Percentiles rank a stretch among this genome's conserved stretches.
These are phyloP conservation scores for Cherax quadricarinatus DNA, from an alignment of 1,140 invertebrate genomes.

Conservation along the genomic window DNA sequence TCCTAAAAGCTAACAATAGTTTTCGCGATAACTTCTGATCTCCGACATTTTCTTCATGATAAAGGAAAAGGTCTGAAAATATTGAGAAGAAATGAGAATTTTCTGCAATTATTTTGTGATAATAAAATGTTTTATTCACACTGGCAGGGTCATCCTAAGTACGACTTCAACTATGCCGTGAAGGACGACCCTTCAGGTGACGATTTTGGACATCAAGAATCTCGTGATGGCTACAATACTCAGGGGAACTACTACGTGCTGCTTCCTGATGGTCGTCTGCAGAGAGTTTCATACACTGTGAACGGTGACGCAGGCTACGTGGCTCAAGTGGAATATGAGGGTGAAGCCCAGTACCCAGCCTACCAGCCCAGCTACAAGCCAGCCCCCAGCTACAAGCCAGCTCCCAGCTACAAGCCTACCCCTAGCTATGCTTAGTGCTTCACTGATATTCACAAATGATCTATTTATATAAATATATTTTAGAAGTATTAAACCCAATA, in stretches of 20 bases:
- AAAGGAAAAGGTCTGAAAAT: no score
- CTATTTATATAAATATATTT: no score
- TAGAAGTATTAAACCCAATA: no score
- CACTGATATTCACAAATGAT: no score
- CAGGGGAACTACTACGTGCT: conserved; percentile 90
- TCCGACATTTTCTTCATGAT: no score
- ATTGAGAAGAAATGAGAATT: no score
- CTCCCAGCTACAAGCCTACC: background rate
- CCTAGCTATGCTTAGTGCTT: no score
- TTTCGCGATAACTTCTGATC: no score
- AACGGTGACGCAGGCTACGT: conserved; percentile 78
- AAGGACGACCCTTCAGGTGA: conserved; percentile 85
- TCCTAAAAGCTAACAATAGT: no score
- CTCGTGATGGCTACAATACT: conserved; percentile 86
- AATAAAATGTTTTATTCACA: background rate
- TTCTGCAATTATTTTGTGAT: no score
- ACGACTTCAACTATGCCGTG: conserved; percentile 90
- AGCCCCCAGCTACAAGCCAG: background rate
- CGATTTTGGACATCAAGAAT: conserved; percentile 89
- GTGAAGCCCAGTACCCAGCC: conserved; percentile 33
- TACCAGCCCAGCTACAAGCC: background rate
- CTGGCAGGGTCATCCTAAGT: conserved; percentile 79
- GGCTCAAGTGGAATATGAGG: conserved; percentile 70
- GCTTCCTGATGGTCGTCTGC: conserved; percentile 82
- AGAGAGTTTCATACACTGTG: conserved; percentile 82